phyloP scores from a whole-genome alignment of 2,797 vertebrate genomes.

The Poecilia wingei region DNA sequence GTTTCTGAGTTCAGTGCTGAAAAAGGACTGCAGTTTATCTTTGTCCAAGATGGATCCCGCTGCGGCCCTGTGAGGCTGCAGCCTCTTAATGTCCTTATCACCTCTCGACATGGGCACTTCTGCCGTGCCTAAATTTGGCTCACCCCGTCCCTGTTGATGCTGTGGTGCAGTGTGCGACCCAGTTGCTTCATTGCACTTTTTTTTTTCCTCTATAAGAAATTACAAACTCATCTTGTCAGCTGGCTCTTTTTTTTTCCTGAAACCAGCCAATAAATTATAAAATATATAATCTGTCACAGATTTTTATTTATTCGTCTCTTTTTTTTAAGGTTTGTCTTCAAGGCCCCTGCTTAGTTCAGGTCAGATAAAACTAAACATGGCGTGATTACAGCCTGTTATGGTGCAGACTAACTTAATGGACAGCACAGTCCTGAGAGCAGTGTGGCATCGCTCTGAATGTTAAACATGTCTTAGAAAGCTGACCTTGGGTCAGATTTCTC shows the following conservation, averaged over 20 bases:
- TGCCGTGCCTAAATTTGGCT: constrained; percentile 66
- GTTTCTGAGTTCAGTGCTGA: neutral
- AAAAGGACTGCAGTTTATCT: neutral
- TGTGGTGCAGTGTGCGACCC: constrained; percentile 60
- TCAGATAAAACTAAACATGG: constrained; percentile 32
- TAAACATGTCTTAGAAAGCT: constrained; percentile 10
- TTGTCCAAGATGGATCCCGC: constrained; percentile 39
- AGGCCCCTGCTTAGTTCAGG: constrained; percentile 31
- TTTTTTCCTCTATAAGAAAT: constrained; percentile 58
- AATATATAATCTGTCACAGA: constrained; percentile 48
- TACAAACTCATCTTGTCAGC: constrained; percentile 55
- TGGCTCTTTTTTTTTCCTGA: constrained; percentile 56
- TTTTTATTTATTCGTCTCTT: constrained; percentile 23
- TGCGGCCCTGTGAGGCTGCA: constrained; percentile 15
- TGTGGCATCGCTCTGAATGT: constrained; percentile 1
- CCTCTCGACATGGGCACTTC: constrained; percentile 64
- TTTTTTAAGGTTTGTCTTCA: constrained; percentile 39
- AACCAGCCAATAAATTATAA: constrained; percentile 65
- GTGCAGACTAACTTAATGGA: neutral
- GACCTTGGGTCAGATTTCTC: neutral
- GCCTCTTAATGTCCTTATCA: constrained; percentile 64
- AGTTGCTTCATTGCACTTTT: constrained; percentile 62
- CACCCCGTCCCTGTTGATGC: constrained; percentile 43
- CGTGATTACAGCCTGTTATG: constrained; percentile 22
- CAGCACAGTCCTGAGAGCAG: neutral